Base-by-base conservation (phyloP, 2,888 invertebrate genomes). In the Fragum sueziense region DNA sequence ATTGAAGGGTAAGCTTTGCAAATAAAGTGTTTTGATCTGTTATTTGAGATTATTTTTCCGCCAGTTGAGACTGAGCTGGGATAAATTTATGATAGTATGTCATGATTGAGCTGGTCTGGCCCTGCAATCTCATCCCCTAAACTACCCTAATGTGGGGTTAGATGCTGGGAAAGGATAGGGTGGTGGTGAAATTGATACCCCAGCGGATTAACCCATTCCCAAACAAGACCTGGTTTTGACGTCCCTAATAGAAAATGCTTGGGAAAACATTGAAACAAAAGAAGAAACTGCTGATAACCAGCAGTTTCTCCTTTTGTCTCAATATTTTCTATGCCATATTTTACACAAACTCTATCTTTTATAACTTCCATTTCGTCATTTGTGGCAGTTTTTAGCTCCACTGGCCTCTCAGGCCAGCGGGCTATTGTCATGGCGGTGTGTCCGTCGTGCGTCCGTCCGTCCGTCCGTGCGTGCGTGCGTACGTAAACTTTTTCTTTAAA, bases 31-130 rank as follows among this genome's bases (percentile, higher is more conserved):
- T 47, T 14, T 9, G 17, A 47, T 47, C n/a, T 1, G 65, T 65
- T 65, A 65, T 41, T 41, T 41, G 65, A 65, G 41, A 65, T 41
- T 22, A 22, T 65, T 65, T 65, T 65, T 65, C 65, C 65, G 65
- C 65, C 41, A 25, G 25, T 65, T 65, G 37, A 22, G 27, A 65
- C 41, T 62, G 37, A 37, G 14, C 6, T 9, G 41, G 61, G 57
- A 65, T 80, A 57, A 37, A 70, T 76, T 80, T 76, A 76, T 70
- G 59, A 76, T 70, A 76, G 70, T 69, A 41, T 41, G 73, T 76
- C 65, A 61, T 73, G 65, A 76, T 62, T 80, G 76, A 69, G 27
- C 25, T 11, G 65, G 65, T 41, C 37, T 7, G n/a, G 34, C 34
- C 41, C 37, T 41, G 61, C 37, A 65, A 65, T 65, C 65, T 41